Conservation (phyloP, 2,797 vertebrate genomes). For the Salmo trutta region DNA sequence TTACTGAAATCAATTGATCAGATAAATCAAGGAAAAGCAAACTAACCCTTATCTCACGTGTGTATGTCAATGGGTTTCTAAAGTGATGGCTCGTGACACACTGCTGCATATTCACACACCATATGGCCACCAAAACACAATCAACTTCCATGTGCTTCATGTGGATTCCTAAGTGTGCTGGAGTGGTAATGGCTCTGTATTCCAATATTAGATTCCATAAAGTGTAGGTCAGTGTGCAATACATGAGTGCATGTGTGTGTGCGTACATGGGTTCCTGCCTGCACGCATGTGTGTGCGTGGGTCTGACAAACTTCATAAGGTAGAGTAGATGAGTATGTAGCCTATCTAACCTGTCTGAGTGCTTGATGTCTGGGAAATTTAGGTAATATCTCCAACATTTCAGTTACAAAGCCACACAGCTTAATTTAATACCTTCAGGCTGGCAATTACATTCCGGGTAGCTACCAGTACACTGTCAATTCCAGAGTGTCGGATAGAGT, state of each 20-base stretch:
- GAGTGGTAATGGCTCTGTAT: neutral
- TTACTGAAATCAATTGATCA: neutral
- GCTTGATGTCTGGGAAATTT: conserved; percentile 24
- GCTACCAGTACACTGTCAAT: conserved; percentile 42
- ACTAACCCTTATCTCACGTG: neutral
- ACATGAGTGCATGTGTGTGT: too few relatives aligned
- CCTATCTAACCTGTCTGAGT: neutral
- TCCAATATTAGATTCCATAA: neutral
- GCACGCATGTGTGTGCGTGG: too few relatives aligned
- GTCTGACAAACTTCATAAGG: too few relatives aligned
- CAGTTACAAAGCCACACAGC: conserved; percentile 40
- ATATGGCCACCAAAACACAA: conserved; percentile 6
- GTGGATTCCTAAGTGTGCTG: conserved; percentile 5
- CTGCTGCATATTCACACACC: conserved; percentile 1
- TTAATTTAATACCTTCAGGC: conserved; percentile 45
- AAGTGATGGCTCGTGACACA: neutral
- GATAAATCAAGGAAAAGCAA: neutral
- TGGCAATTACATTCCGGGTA: conserved; percentile 41
- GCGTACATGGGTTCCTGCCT: too few relatives aligned
- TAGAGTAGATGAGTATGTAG: too few relatives aligned
- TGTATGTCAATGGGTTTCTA: neutral
- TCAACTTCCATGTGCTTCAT: neutral
- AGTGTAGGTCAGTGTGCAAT: neutral
- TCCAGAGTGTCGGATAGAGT: conserved; percentile 43
- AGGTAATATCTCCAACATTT: conserved; percentile 33